A percentile compares a stretch with the other conserved stretches of the same genome.
Conservation (phyloP, 37 sponge, comb jelly and placozoan species). For the Geodia barretti region DNA sequence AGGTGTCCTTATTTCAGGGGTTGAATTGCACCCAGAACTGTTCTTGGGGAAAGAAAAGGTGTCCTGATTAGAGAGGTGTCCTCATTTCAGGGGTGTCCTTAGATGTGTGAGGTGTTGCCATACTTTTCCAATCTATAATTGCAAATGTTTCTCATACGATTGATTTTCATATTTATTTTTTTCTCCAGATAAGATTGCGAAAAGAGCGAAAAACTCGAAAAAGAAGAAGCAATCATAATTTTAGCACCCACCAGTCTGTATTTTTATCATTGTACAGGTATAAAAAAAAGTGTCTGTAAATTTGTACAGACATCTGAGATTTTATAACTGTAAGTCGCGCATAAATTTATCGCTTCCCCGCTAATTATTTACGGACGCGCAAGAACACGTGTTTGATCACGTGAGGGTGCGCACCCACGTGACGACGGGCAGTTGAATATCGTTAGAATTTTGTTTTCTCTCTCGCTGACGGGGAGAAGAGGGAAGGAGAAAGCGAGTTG, state of each 20-base stretch:
- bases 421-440: conserved; percentile 13
- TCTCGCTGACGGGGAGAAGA: neutral
- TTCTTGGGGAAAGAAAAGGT: too few relatives aligned
- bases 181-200: conserved; percentile 51
- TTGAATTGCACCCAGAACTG: too few relatives aligned
- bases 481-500: neutral
- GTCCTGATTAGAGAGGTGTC: too few relatives aligned
- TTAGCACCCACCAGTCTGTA: neutral
- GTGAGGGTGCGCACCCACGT: conserved; percentile 41
- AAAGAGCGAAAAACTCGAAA: conserved; percentile 29
- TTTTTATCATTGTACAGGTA: neutral
- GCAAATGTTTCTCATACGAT: too few relatives aligned
- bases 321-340: neutral
- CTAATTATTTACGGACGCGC: too few relatives aligned
- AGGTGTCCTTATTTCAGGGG: neutral
- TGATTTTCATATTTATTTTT: too few relatives aligned
- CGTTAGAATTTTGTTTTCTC: neutral
- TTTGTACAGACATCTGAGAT: neutral
- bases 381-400: conserved; percentile 6
- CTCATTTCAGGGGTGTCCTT: too few relatives aligned
- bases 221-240: conserved; percentile 28
- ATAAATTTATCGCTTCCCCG: too few relatives aligned
- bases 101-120: too few relatives aligned
- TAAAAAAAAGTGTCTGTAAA: too few relatives aligned
- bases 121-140: too few relatives aligned